phyloP scores from a whole-genome alignment of 2,113 vertebrate genomes.

The Psilopogon haemacephalus region DNA sequence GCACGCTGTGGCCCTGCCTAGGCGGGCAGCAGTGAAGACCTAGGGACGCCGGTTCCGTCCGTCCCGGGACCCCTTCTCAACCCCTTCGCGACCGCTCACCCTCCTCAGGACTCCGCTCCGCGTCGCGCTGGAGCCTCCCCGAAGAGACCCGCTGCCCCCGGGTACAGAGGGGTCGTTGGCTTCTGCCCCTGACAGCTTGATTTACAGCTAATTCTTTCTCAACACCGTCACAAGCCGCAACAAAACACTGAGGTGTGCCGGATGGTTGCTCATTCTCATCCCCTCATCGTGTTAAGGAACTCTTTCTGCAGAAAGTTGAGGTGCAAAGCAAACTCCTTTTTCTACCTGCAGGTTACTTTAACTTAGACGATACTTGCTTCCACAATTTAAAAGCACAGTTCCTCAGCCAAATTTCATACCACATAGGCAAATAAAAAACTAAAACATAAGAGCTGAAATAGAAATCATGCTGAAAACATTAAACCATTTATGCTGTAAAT shows the following conservation, averaged over 20 bases:
- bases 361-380: slow-evolving; percentile 37
- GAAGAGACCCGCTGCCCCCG: background rate
- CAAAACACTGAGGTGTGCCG: slow-evolving; percentile 20
- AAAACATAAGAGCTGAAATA: slow-evolving; percentile 26
- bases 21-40: background rate
- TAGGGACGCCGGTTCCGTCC: background rate
- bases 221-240: background rate
- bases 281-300: background rate
- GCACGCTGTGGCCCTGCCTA: background rate
- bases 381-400: background rate
- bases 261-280: background rate
- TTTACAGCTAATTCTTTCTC: slow-evolving; percentile 8
- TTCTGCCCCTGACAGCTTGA: slow-evolving; percentile 10
- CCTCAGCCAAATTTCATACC: slow-evolving; percentile 29
- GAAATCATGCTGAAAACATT: slow-evolving; percentile 44
- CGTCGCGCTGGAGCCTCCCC: background rate
- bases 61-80: background rate
- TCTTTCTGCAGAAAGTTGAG: background rate
- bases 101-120: background rate
- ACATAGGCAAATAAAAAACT: background rate
- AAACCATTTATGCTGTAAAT: slow-evolving; percentile 38
- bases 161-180: background rate
- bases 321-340: slow-evolving; percentile 13
- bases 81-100: too few species aligned
- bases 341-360: slow-evolving; percentile 29